Conservation (phyloP, 2,888 invertebrate genomes). For the Cerastis leucographa region DNA sequence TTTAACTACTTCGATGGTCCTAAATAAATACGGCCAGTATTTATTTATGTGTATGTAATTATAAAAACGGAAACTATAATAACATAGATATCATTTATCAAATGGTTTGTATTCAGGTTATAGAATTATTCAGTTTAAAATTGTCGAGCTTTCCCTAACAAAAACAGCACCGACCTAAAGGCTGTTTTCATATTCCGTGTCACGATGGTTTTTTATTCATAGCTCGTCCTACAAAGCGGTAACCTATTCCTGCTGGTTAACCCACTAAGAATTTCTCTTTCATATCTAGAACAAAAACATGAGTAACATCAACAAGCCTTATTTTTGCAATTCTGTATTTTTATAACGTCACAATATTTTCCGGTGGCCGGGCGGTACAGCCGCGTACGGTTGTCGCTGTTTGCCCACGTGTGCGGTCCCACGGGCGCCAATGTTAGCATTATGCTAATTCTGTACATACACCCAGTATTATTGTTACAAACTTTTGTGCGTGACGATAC, state of each 20-base stretch:
- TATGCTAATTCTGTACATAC: conserved; percentile 86
- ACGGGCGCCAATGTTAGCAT: conserved; percentile 81
- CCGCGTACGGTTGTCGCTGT: conserved; percentile 74
- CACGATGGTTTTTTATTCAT: conserved; percentile 54
- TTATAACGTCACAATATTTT: conserved; percentile 67
- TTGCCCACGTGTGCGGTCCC: conserved; percentile 86
- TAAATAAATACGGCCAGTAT: too few species aligned
- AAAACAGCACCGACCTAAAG: conserved; percentile 16
- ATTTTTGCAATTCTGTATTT: conserved; percentile 65
- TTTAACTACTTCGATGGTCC: not conserved
- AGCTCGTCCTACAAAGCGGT: conserved; percentile 37
- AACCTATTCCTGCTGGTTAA: conserved; percentile 52
- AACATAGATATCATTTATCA: not conserved
- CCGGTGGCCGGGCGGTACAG: conserved; percentile 65
- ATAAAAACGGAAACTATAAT: not conserved
- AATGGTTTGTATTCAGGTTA: not conserved
- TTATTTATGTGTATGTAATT: not conserved
- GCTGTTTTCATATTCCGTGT: conserved; percentile 37
- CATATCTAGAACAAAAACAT: conserved; percentile 64
- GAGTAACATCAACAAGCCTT: conserved; percentile 57
- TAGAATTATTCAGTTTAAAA: not conserved
- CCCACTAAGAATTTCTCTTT: conserved; percentile 56
- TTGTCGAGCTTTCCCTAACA: conserved; percentile 6
- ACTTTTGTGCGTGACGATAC: conserved; percentile 78
- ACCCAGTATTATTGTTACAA: conserved; percentile 79